These are phyloP conservation scores for Zosterops japonicus DNA, from an alignment of 2,113 vertebrate genomes.

Conservation along the genomic window DNA sequence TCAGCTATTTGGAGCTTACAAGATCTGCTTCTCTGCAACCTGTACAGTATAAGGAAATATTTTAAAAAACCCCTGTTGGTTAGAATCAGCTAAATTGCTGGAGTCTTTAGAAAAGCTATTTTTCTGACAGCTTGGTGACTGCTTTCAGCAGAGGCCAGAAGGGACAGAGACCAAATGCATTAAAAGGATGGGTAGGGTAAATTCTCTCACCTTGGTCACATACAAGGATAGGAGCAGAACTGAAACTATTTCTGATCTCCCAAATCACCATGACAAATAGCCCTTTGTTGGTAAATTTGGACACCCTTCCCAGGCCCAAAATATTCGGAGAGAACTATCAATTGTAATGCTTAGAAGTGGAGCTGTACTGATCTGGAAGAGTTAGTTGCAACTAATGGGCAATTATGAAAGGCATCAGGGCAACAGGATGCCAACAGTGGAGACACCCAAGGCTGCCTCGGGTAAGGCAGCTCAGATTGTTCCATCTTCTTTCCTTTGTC, in stretches of 20 bases:
- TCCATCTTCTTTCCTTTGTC: background rate
- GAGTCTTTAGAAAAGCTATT: background rate
- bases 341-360: background rate
- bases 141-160: background rate
- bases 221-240: background rate
- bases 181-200: background rate
- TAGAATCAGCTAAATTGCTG: background rate
- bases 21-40: background rate
- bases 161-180: background rate
- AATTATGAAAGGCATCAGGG: background rate
- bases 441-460: background rate
- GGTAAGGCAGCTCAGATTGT: background rate
- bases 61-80: background rate
- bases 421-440: background rate
- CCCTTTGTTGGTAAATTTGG: background rate
- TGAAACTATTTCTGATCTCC: background rate
- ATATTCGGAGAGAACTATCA: background rate
- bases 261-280: background rate
- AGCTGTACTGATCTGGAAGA: background rate
- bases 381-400: background rate
- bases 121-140: background rate
- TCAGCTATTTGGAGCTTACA: background rate
- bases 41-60: background rate
- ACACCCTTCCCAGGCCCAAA: background rate
- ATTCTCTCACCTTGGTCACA: background rate